These are phyloP conservation scores for Castor canadensis DNA, from an alignment of 2,113 vertebrate genomes.

Conservation along the genomic window DNA sequence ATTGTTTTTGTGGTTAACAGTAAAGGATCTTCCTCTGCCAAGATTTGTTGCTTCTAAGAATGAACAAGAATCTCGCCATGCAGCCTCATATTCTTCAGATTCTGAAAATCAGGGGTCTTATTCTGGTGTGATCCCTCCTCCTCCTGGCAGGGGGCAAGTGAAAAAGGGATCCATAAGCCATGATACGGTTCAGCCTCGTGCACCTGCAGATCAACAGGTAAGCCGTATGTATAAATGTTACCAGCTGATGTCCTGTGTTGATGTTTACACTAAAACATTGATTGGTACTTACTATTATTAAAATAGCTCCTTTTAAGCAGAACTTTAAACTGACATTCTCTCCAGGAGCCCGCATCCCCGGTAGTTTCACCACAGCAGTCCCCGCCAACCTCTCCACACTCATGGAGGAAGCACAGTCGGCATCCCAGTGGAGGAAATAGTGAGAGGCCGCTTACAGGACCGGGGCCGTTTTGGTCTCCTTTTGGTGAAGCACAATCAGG, in stretches of 20 bases:
- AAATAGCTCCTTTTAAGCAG: not conserved
- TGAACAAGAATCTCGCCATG: conserved; percentile 92
- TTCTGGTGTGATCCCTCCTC: conserved; percentile 94
- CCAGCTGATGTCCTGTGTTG: not conserved
- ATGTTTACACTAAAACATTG: not conserved
- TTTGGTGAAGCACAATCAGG: conserved; percentile 95
- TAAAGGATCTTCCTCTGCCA: conserved; percentile 96
- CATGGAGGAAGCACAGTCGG: conserved; percentile 97
- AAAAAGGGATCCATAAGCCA: conserved; percentile 95
- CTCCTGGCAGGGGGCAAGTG: conserved; percentile 92
- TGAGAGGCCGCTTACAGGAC: conserved; percentile 88
- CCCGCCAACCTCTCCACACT: conserved; percentile 93
- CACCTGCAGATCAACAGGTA: conserved; percentile 93
- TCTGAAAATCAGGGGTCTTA: conserved; percentile 94
- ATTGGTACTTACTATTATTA: not conserved
- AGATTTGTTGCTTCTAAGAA: conserved; percentile 96
- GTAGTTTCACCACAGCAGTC: conserved; percentile 98
- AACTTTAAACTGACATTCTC: conserved; percentile 68
- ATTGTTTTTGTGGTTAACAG: conserved; percentile 82
- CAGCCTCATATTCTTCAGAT: conserved; percentile 92
- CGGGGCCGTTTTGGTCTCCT: conserved; percentile 93
- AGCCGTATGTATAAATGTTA: not conserved
- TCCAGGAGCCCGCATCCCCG: conserved; percentile 94
- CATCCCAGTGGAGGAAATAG: conserved; percentile 94
- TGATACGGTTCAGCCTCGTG: conserved; percentile 91